phyloP scores from a whole-genome alignment of 2,888 invertebrate genomes.

The Aplocera efformata region DNA sequence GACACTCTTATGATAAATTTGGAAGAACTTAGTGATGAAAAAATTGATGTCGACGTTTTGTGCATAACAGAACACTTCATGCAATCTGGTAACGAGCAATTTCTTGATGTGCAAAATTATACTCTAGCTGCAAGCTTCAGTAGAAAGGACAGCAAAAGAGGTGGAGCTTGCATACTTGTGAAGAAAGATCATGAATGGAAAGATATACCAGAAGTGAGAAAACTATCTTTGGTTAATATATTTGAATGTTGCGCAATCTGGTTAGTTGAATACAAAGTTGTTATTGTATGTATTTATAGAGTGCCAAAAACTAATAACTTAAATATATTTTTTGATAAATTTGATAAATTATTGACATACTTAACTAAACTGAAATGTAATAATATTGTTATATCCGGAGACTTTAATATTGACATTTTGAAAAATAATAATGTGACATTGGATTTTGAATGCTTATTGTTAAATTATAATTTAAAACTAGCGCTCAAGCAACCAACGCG shows the following conservation, averaged over 20 bases:
- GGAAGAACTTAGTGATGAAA: not conserved
- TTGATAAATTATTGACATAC: not conserved
- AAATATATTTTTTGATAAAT: constrained; percentile 1
- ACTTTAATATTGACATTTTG: constrained; percentile 5
- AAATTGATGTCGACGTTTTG: constrained; percentile 1
- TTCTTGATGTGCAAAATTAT: too few relatives aligned
- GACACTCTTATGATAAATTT: too few relatives aligned
- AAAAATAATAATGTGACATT: constrained; percentile 1
- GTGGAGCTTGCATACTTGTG: not conserved
- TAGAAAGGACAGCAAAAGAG: too few relatives aligned
- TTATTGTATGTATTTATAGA: constrained; percentile 5
- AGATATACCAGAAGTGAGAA: not conserved
- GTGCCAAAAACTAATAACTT: not conserved
- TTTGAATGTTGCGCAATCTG: constrained; percentile 8
- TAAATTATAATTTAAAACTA: constrained; percentile 1
- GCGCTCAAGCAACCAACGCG: constrained; percentile 3
- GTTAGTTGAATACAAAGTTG: constrained; percentile 1
- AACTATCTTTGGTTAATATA: too few relatives aligned
- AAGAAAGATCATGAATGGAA: not conserved
- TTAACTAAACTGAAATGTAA: not conserved
- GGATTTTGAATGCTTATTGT: constrained; percentile 3
- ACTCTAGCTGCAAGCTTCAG: too few relatives aligned
- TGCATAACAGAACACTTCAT: constrained; percentile 1
- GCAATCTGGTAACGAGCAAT: too few relatives aligned
- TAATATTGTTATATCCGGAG: not conserved